phyloP scores from a whole-genome alignment of 2,113 vertebrate genomes.

The Zapus hudsonius region DNA sequence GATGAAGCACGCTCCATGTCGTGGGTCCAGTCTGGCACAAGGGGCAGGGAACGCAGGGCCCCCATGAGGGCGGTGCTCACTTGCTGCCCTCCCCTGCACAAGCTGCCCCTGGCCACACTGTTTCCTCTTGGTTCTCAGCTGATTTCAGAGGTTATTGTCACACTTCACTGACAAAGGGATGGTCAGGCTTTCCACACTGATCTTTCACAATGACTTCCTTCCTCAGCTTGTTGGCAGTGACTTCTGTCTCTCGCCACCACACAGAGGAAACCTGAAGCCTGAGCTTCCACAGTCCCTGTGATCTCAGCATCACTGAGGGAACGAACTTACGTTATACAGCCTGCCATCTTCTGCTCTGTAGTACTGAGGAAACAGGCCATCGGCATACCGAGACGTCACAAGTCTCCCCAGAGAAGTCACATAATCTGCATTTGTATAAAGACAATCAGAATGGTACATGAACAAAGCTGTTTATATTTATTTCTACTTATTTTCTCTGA shows the following conservation, averaged over 20 bases:
- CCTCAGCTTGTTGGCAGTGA: neutral
- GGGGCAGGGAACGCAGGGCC: neutral
- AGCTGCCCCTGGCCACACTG: neutral
- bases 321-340: constrained; percentile 87
- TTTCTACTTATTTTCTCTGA: constrained; percentile 42
- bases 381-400: constrained; percentile 88
- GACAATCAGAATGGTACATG: constrained; percentile 58
- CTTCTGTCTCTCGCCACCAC: neutral
- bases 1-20: neutral
- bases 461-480: constrained; percentile 24
- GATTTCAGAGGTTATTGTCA: neutral
- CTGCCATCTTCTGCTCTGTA: constrained; percentile 79
- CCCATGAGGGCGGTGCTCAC: accelerated
- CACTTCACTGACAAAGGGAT: neutral
- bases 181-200: neutral
- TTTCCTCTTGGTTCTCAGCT: neutral
- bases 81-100: neutral
- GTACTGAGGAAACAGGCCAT: constrained; percentile 86
- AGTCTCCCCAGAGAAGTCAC: constrained; percentile 85
- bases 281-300: neutral
- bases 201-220: neutral
- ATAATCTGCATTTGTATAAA: constrained; percentile 83
- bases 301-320: neutral
- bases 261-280: neutral
- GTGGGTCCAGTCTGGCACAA: too few relatives aligned